These are phyloP conservation scores for Vulpes vulpes DNA, from an alignment of 2,113 vertebrate genomes.

Conservation along the genomic window DNA sequence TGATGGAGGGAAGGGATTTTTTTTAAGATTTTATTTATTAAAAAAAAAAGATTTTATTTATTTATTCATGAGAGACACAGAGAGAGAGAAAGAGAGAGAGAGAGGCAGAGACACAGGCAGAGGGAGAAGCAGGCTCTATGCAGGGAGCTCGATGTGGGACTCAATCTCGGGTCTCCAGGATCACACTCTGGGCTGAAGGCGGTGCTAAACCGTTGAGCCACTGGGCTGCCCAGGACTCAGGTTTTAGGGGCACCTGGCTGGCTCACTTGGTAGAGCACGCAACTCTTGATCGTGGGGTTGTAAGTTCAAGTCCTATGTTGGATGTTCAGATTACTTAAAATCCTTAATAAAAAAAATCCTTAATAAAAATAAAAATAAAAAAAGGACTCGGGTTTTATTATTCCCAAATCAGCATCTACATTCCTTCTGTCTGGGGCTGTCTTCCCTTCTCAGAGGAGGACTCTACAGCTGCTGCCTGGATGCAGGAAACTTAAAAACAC, in stretches of 20 bases:
- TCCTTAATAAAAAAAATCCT: neutral
- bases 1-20: no score
- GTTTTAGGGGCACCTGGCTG: neutral
- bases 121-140: no score
- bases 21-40: no score
- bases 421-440: neutral
- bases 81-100: no score
- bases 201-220: no score
- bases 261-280: neutral
- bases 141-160: no score
- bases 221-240: neutral
- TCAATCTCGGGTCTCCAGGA: no score
- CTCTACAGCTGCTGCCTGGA: neutral
- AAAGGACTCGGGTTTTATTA: slow-evolving; percentile 8
- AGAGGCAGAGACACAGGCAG: no score
- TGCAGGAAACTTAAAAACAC: neutral
- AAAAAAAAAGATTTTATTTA: no score
- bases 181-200: no score
- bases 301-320: neutral
- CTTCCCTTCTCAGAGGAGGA: slow-evolving; percentile 36
- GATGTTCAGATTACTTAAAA: neutral
- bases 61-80: no score
- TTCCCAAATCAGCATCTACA: neutral
- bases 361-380: neutral
- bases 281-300: neutral